Conservation (phyloP, 2,888 invertebrate species). For the Hydroisotoma schaefferi region DNA sequence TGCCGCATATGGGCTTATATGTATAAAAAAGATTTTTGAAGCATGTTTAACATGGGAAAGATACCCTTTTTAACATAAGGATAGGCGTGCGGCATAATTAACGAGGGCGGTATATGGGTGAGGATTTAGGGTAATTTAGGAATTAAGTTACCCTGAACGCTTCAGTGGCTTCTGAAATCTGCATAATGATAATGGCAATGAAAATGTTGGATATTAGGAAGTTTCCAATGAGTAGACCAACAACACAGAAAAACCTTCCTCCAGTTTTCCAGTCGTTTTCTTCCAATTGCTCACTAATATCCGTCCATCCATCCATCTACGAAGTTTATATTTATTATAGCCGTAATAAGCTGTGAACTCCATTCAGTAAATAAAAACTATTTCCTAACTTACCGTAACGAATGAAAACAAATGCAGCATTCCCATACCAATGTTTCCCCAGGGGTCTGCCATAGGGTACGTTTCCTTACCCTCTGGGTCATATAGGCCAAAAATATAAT, state of each 20-base stretch:
- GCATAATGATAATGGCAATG: conserved; percentile 46
- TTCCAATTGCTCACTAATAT: conserved; percentile 22
- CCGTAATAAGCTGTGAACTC: no score
- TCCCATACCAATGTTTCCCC: conserved; percentile 33
- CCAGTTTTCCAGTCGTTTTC: conserved; percentile 4
- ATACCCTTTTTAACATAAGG: no score
- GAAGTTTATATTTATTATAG: no score
- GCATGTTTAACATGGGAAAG: no score
- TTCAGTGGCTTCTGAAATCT: conserved; percentile 46
- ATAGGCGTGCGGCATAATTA: no score
- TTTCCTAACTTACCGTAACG: conserved; percentile 18
- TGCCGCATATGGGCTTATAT: no score
- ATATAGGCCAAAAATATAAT: conserved; percentile 37
- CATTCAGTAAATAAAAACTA: not conserved
- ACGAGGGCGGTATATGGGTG: no score
- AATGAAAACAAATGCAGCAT: conserved; percentile 30
- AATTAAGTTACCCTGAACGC: conserved; percentile 41
- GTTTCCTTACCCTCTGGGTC: not conserved
- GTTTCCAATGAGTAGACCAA: conserved; percentile 42
- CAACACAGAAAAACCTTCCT: conserved; percentile 35
- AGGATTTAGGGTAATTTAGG: no score
- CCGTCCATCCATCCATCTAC: conserved; percentile 44
- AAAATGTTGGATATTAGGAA: conserved; percentile 45
- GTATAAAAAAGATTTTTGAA: no score
- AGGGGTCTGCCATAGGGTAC: no score